Evolutionary conservation across 2,888 invertebrate genomes (phyloP).

Genomic region (Apoderus coryli): DNA sequence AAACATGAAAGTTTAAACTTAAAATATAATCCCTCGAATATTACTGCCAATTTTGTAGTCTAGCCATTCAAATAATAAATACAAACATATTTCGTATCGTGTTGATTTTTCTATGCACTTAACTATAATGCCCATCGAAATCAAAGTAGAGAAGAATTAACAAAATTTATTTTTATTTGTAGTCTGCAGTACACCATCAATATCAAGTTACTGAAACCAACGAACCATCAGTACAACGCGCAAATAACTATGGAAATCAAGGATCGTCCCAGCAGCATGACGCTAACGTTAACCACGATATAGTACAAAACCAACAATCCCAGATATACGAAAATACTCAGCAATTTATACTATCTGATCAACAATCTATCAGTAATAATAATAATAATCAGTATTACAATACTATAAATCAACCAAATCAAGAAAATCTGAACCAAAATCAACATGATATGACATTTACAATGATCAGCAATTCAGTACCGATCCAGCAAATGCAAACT

Average conservation of each 20-base stretch:
- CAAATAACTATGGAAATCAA: constrained; percentile 2
- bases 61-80: too few species aligned
- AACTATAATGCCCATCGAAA: too few species aligned
- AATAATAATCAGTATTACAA: too few species aligned
- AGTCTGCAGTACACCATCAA: constrained; percentile 24
- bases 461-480: too few species aligned
- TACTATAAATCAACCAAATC: neutral
- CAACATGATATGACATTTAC: neutral
- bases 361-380: too few species aligned
- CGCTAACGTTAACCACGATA: neutral
- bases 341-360: too few species aligned
- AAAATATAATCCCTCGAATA: constrained; percentile 1
- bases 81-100: too few species aligned
- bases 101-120: too few species aligned
- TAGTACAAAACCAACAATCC: neutral
- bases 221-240: constrained; percentile 11
- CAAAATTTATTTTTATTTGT: constrained; percentile 9
- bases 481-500: constrained; percentile 1
- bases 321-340: too few species aligned
- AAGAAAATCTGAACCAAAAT: neutral
- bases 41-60: too few species aligned
- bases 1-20: too few species aligned
- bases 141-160: constrained; percentile 2
- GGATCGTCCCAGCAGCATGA: neutral
- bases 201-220: constrained; percentile 40